Evolutionary conservation across 2,888 invertebrate genomes (phyloP).

Genomic region (Biston betularia): DNA sequence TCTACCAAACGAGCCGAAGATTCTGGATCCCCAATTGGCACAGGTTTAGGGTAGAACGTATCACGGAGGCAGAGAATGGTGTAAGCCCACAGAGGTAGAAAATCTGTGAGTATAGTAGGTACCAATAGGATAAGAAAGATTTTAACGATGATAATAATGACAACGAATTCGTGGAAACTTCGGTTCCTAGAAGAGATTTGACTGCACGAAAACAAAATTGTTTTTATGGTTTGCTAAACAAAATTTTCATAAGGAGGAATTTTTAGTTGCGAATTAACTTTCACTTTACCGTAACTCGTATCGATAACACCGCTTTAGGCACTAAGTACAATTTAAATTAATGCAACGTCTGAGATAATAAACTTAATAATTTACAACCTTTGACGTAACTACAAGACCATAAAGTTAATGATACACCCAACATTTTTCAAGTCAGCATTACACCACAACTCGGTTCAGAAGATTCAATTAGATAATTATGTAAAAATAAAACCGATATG

Average conservation of each 20-base stretch:
- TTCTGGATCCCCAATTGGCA: background rate
- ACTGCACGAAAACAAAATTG: too few relatives aligned
- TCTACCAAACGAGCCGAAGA: too few relatives aligned
- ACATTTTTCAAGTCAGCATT: conserved; percentile 6
- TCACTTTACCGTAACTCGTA: too few relatives aligned
- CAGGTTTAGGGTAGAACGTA: background rate
- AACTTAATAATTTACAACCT: conserved; percentile 5
- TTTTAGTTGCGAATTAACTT: too few relatives aligned
- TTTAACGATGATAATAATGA: background rate
- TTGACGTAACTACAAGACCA: conserved; percentile 1
- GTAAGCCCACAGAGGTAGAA: too few relatives aligned
- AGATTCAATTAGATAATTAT: conserved; percentile 2
- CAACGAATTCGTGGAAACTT: too few relatives aligned
- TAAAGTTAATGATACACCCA: background rate
- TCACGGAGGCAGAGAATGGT: too few relatives aligned
- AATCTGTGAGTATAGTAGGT: too few relatives aligned
- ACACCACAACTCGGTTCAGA: background rate
- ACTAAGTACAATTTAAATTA: background rate
- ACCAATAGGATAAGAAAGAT: too few relatives aligned
- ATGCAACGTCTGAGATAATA: background rate
- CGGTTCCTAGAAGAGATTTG: too few relatives aligned
- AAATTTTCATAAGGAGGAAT: too few relatives aligned
- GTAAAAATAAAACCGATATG: conserved; percentile 1
- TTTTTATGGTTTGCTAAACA: too few relatives aligned
- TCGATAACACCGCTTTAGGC: background rate